A percentile compares a stretch with the other conserved stretches of the same genome.
Evolutionary conservation across 2,888 invertebrate genomes (phyloP).

Genomic region (Drosophila anomelani): DNA sequence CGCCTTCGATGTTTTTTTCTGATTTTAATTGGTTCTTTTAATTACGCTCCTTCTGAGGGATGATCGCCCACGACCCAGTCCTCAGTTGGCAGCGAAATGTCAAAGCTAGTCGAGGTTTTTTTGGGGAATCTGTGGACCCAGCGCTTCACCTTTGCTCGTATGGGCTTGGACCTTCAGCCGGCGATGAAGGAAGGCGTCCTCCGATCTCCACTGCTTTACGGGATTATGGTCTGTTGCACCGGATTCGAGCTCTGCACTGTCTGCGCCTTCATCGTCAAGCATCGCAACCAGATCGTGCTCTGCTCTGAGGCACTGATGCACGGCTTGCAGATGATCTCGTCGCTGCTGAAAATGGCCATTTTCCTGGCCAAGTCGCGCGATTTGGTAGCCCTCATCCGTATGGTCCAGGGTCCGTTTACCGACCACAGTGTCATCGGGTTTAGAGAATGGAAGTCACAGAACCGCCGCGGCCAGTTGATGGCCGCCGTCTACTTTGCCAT

Average conservation of each 20-base stretch:
- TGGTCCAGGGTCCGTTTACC: slow-evolving; percentile 34
- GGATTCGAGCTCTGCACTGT: slow-evolving; percentile 59
- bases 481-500: slow-evolving; percentile 51
- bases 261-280: slow-evolving; percentile 50
- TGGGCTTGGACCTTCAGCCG: slow-evolving; percentile 52
- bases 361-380: slow-evolving; percentile 47
- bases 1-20: background rate
- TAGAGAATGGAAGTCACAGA: slow-evolving; percentile 35
- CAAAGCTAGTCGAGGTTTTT: slow-evolving; percentile 46
- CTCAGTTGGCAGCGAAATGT: slow-evolving; percentile 49
- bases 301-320: slow-evolving; percentile 63
- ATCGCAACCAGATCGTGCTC: slow-evolving; percentile 53
- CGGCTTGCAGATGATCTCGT: slow-evolving; percentile 59
- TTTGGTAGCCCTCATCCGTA: slow-evolving; percentile 36
- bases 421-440: background rate
- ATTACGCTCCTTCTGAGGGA: background rate
- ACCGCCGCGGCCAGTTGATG: slow-evolving; percentile 48
- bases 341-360: slow-evolving; percentile 54
- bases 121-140: slow-evolving; percentile 52
- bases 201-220: slow-evolving; percentile 31
- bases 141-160: slow-evolving; percentile 49
- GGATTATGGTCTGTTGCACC: slow-evolving; percentile 52
- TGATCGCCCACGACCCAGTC: background rate
- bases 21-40: background rate
- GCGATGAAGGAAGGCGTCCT: slow-evolving; percentile 10